Evolutionary conservation across 2,888 invertebrate genomes (phyloP), one percentile per base, ranked within the genome.

Genomic region (Dusona sp.): DNA sequence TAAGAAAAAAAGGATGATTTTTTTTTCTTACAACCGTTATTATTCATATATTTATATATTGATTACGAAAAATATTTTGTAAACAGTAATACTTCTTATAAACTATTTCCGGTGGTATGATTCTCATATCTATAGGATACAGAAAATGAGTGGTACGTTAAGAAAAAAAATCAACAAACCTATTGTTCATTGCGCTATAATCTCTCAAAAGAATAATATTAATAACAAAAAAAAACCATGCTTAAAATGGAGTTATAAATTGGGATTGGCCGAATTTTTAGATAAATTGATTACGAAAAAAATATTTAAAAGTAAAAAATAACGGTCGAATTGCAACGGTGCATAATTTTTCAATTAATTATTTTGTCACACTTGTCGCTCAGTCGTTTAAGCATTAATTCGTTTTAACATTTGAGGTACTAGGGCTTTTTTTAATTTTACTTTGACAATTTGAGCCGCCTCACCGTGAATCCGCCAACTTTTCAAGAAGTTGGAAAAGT

Each of bases 131-230:
- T 16, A 70, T 70, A 25, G 8, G 3, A n/a, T n/a, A 36, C 61
- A 33, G 29, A 73, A 57, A 54, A 38, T 22, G n/a, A 73, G 11
- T 3, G 0, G 13, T 6, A 75, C 57, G 8, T 61, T n/a, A n/a
- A 54, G 36, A 25, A 45, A 90, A 65, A 92, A 61, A 61, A 6
- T 61, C 61, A 29, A 61, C 29, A 61, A 61, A 61, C 29, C 61
- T 4, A 48, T 48, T 0, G 61, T 61, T 61, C 86, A 89, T 90
- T 89, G 90, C 89, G 90, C 87, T 91, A 90, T 90, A 90, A 91
- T 90, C 89, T 92, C 83, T 90, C 83, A 90, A 91, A 86, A 91
- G 90, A 91, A 90, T 88, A 86, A 92, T 89, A 89, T 86, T 48
- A 77, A 70, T 42, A 42, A n/a, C 29, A 45, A 25, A 51, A 70